Evolutionary conservation across 2,888 invertebrate genomes (phyloP).

Genomic region (Azorinus chamasolen): DNA sequence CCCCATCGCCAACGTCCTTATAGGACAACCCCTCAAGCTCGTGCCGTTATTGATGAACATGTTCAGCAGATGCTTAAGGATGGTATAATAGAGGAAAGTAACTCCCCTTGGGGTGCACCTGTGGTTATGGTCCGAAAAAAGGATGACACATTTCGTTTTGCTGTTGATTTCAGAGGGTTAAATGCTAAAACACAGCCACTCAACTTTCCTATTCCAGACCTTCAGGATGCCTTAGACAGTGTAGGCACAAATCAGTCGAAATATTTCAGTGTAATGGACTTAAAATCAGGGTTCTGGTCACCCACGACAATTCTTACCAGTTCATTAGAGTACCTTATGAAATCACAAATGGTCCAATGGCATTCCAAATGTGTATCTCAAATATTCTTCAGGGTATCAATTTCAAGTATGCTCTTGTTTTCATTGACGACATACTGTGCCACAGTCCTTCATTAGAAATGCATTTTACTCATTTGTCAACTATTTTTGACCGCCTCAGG

Average conservation of each 20-base stretch:
- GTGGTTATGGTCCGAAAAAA: too few relatives aligned
- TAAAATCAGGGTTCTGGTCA: conserved; percentile 1
- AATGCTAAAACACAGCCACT: too few relatives aligned
- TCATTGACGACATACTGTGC: conserved; percentile 5
- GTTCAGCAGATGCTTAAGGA: too few relatives aligned
- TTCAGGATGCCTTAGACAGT: conserved; percentile 15
- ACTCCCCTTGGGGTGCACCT: too few relatives aligned
- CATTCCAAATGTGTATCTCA: conserved; percentile 18
- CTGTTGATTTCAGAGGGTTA: neutral
- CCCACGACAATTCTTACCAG: neutral
- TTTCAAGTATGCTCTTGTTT: neutral
- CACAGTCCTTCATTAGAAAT: conserved; percentile 41
- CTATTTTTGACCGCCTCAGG: conserved; percentile 50
- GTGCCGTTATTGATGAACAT: too few relatives aligned
- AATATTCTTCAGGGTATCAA: conserved; percentile 1
- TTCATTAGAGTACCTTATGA: conserved; percentile 12
- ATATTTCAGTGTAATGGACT: conserved; percentile 14
- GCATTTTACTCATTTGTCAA: conserved; percentile 52
- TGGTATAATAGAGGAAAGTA: too few relatives aligned
- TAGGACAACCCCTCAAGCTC: too few relatives aligned
- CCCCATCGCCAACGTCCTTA: too few relatives aligned
- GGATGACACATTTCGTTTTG: conserved; percentile 20
- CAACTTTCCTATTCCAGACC: neutral
- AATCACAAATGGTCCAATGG: conserved; percentile 9
- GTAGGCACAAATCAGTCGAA: conserved; percentile 14